Conservation (phyloP, 1,140 invertebrate genomes). For the Drosophila ironensis region DNA sequence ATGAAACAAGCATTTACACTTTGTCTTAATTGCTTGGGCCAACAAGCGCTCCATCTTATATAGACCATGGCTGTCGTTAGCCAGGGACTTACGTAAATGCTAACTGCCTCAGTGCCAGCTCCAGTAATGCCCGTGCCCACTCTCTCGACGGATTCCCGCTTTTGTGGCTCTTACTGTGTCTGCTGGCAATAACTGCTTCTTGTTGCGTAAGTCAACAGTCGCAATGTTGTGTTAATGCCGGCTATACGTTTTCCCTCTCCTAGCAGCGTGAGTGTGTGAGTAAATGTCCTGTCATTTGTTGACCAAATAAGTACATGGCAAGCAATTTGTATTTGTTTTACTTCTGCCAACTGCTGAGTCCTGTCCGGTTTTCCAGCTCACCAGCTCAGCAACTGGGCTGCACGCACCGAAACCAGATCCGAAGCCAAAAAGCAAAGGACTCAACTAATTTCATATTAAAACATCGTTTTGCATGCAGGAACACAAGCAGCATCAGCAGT, state of each 20-base stretch:
- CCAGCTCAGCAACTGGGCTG: constrained; percentile 11
- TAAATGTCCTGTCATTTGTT: constrained; percentile 77
- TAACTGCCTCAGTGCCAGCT: constrained; percentile 16
- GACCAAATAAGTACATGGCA: constrained; percentile 79
- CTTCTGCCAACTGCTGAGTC: constrained; percentile 50
- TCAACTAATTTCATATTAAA: constrained; percentile 81
- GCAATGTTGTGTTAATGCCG: constrained; percentile 77
- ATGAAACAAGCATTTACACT: constrained; percentile 47
- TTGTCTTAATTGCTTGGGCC: constrained; percentile 45
- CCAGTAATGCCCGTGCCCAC: background rate
- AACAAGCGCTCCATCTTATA: constrained; percentile 24
- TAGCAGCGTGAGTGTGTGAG: constrained; percentile 25
- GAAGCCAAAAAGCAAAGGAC: constrained; percentile 72
- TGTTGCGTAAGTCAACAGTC: constrained; percentile 76
- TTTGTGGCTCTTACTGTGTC: constrained; percentile 14
- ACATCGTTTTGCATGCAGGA: constrained; percentile 79
- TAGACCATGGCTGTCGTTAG: constrained; percentile 14
- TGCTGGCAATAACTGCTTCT: constrained; percentile 60
- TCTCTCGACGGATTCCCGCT: background rate
- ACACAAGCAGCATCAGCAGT: constrained; percentile 41
- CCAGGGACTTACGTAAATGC: constrained; percentile 16
- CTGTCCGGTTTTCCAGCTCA: constrained; percentile 23
- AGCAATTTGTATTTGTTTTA: constrained; percentile 81
- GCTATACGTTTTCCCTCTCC: constrained; percentile 52
- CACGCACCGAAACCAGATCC: constrained; percentile 47